Evolutionary conservation across 1,140 invertebrate genomes (phyloP).

Genomic region (Drosophila micromelanica): DNA sequence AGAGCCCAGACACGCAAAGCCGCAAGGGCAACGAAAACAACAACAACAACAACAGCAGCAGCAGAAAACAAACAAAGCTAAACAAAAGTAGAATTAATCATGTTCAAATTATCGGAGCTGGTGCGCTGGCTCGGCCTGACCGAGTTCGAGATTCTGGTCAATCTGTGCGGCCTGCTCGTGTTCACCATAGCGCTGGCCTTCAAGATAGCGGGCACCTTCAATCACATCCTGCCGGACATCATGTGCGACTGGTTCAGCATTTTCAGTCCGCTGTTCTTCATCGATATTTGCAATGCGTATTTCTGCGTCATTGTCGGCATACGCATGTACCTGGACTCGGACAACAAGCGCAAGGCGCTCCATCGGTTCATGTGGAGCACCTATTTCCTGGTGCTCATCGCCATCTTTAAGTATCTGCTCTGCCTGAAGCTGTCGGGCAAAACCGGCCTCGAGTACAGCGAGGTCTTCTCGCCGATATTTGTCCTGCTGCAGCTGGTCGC

Average conservation of each 20-base stretch:
- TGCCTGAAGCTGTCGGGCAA: conserved; percentile 94
- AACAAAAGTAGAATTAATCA: conserved; percentile 40
- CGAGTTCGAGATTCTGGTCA: conserved; percentile 96
- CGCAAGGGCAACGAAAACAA: conserved; percentile 8
- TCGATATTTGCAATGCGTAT: conserved; percentile 96
- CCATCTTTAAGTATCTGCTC: conserved; percentile 96
- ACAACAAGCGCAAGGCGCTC: conserved; percentile 90
- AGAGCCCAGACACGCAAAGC: conserved; percentile 76
- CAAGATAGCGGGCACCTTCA: conserved; percentile 88
- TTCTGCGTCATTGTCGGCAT: conserved; percentile 97
- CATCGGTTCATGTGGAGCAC: conserved; percentile 94
- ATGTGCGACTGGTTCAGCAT: conserved; percentile 91
- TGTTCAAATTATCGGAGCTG: conserved; percentile 95
- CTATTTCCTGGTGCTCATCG: conserved; percentile 92
- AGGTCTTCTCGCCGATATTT: conserved; percentile 96
- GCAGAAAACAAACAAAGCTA: conserved; percentile 75
- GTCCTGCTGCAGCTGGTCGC: conserved; percentile 95
- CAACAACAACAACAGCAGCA: conserved; percentile 31
- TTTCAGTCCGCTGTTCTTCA: conserved; percentile 95
- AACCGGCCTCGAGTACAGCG: conserved; percentile 93
- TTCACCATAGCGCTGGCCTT: conserved; percentile 93
- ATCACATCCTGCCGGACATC: conserved; percentile 82
- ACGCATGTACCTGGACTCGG: conserved; percentile 93
- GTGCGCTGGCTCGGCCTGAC: conserved; percentile 97
- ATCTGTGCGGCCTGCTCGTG: conserved; percentile 91